A percentile compares a stretch with the other conserved stretches of the same genome.
Evolutionary conservation across 2,888 invertebrate genomes (phyloP).

Genomic region (Emmelina monodactyla): DNA sequence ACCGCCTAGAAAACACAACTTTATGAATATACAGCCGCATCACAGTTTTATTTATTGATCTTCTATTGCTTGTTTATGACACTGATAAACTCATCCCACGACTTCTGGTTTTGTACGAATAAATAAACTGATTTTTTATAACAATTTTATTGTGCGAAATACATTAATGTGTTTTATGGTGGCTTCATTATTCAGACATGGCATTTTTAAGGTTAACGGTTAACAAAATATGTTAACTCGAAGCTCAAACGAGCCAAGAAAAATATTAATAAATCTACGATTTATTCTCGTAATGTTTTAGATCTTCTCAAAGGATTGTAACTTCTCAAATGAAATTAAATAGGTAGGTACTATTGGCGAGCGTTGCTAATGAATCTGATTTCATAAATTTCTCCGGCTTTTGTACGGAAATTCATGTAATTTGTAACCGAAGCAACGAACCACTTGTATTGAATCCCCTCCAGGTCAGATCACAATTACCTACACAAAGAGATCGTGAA

Average conservation of each 20-base stretch:
- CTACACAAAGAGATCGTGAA: neutral
- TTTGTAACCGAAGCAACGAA: neutral
- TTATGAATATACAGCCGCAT: constrained; percentile 35
- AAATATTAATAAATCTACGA: no score
- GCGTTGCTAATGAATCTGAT: neutral
- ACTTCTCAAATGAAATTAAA: neutral
- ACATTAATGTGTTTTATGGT: neutral
- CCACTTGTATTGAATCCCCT: neutral
- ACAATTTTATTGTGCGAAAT: neutral
- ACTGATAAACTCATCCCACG: constrained; percentile 22
- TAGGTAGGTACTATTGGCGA: neutral
- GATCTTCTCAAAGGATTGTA: no score
- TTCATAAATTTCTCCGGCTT: neutral
- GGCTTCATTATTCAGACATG: no score
- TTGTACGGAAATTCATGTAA: neutral
- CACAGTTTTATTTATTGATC: constrained; percentile 37
- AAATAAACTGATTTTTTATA: constrained; percentile 7
- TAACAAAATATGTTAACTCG: no score
- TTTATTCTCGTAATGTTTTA: no score
- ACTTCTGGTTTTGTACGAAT: constrained; percentile 22
- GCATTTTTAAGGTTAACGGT: no score
- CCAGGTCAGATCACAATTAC: constrained; percentile 1
- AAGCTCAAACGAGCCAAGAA: no score
- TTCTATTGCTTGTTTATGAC: constrained; percentile 29
- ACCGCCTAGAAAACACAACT: constrained; percentile 21